Percentiles rank a stretch among this genome's conserved stretches.
Evolutionary conservation across 2,113 vertebrate genomes (phyloP).

Genomic region (Nothoprocta perdicaria): DNA sequence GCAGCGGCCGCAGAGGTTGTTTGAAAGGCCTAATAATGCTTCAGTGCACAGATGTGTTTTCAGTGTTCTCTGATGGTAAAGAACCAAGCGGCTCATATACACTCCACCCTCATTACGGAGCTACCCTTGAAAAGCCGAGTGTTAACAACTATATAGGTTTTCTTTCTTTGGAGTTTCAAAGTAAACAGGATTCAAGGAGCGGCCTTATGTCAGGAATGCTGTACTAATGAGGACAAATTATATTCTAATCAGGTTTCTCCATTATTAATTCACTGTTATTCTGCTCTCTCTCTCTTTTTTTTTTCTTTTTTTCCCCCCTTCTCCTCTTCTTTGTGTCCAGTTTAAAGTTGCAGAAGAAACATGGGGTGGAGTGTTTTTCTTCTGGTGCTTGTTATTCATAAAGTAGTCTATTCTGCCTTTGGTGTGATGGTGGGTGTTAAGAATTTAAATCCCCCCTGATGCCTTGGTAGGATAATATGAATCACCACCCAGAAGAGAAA

Average conservation of each 20-base stretch:
- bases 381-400: slow-evolving; percentile 75
- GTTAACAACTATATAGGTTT: slow-evolving; percentile 75
- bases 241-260: slow-evolving; percentile 80
- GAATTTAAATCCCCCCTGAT: slow-evolving; percentile 71
- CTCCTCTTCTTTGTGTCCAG: slow-evolving; percentile 70
- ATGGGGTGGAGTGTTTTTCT: slow-evolving; percentile 73
- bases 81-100: slow-evolving; percentile 55
- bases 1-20: slow-evolving; percentile 80
- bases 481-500: slow-evolving; percentile 41
- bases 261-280: slow-evolving; percentile 77
- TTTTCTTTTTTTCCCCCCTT: neutral
- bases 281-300: slow-evolving; percentile 32
- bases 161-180: slow-evolving; percentile 79
- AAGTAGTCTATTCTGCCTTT: slow-evolving; percentile 68
- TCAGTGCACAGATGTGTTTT: slow-evolving; percentile 68
- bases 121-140: slow-evolving; percentile 68
- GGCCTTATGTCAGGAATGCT: slow-evolving; percentile 74
- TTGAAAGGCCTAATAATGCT: slow-evolving; percentile 83
- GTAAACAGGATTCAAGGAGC: slow-evolving; percentile 78
- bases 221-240: slow-evolving; percentile 80
- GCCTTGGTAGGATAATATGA: slow-evolving; percentile 61
- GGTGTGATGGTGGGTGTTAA: slow-evolving; percentile 69
- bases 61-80: slow-evolving; percentile 67
- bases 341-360: slow-evolving; percentile 77
- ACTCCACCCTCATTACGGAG: slow-evolving; percentile 66